Evolutionary conservation across 2,797 vertebrate species (phyloP).

Genomic region (Neosilurus hyrtlii): DNA sequence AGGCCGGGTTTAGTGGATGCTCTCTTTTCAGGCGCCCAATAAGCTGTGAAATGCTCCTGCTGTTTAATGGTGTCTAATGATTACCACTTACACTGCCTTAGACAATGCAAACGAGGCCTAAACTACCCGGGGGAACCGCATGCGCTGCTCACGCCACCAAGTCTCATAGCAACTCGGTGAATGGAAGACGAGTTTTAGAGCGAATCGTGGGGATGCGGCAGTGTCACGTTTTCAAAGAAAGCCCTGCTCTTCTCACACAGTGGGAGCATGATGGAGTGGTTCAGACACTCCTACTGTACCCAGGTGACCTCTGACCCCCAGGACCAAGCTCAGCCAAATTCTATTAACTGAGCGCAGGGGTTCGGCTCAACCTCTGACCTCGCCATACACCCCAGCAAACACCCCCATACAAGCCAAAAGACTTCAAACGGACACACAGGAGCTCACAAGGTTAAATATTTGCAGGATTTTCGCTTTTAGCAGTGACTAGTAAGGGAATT

Average conservation of each 20-base stretch:
- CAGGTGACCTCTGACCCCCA: conserved; percentile 49
- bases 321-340: conserved; percentile 40
- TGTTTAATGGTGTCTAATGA: conserved; percentile 60
- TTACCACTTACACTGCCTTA: conserved; percentile 57
- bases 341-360: conserved; percentile 48
- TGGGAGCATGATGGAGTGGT: conserved; percentile 47
- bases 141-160: conserved; percentile 44
- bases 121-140: conserved; percentile 47
- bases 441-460: conserved; percentile 24
- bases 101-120: conserved; percentile 53
- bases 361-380: conserved; percentile 50
- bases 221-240: conserved; percentile 42
- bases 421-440: conserved; percentile 40
- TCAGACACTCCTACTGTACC: conserved; percentile 57
- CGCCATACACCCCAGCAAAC: conserved; percentile 37
- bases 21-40: conserved; percentile 52
- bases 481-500: background rate
- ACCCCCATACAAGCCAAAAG: conserved; percentile 38
- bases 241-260: conserved; percentile 46
- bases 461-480: background rate
- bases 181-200: conserved; percentile 50
- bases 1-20: conserved; percentile 42
- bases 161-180: conserved; percentile 60
- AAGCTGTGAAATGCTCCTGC: conserved; percentile 56
- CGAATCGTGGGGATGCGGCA: conserved; percentile 45